Evolutionary conservation across 2,797 vertebrate genomes (phyloP).

Genomic region (Melanotaenia nigrans): DNA sequence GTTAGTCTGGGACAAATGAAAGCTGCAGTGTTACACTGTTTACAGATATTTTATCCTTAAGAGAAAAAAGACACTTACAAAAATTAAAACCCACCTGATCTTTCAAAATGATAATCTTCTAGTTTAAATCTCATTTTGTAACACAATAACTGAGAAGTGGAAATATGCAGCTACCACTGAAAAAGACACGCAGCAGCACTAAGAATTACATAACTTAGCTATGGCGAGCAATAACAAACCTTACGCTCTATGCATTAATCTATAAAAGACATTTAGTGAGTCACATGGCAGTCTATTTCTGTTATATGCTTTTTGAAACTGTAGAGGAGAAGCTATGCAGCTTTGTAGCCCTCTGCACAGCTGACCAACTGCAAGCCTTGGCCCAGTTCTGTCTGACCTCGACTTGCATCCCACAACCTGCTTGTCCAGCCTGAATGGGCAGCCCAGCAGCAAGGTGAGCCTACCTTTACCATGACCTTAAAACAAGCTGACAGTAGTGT

Average conservation of each 20-base stretch:
- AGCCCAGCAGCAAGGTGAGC: constrained; percentile 49
- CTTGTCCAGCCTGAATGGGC: constrained; percentile 29
- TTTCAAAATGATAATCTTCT: not conserved
- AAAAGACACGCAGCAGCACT: constrained; percentile 3
- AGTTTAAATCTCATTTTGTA: not conserved
- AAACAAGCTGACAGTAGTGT: constrained; percentile 63
- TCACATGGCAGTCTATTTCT: constrained; percentile 16
- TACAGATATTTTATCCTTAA: not conserved
- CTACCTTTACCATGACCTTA: constrained; percentile 64
- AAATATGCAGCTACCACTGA: not conserved
- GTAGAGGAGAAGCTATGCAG: not conserved
- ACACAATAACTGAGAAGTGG: not conserved
- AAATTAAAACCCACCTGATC: not conserved
- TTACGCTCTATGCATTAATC: not conserved
- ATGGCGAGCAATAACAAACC: constrained; percentile 19
- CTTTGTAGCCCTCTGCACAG: constrained; percentile 12
- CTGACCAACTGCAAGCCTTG: constrained; percentile 33
- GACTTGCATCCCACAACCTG: constrained; percentile 31
- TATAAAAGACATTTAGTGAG: constrained; percentile 29
- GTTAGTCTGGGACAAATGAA: not conserved
- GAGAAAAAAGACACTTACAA: not conserved
- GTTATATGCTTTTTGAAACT: constrained; percentile 33
- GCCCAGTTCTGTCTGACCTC: constrained; percentile 54
- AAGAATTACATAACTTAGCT: not conserved
- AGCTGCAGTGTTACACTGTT: not conserved